Evolutionary conservation across 2,113 vertebrate species (phyloP).

Genomic region (Chrysochloris asiatica): DNA sequence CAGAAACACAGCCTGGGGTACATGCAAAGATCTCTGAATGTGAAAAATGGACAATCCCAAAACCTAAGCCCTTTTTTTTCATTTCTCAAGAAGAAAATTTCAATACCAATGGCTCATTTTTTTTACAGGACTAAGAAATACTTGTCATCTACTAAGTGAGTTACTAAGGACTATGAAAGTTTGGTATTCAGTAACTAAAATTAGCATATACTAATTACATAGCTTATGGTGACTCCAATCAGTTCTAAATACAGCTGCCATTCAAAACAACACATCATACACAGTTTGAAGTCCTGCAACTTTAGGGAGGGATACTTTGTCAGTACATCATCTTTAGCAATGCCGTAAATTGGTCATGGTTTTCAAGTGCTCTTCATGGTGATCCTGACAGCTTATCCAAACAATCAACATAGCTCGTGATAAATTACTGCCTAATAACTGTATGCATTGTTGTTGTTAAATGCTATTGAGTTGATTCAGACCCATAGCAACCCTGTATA

Average conservation of each 20-base stretch:
- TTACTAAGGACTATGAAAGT: conserved; percentile 19
- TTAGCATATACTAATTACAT: neutral
- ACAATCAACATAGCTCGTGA: conserved; percentile 11
- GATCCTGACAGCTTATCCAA: conserved; percentile 23
- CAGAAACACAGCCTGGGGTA: neutral
- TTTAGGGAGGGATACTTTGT: conserved; percentile 15
- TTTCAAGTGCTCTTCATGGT: conserved; percentile 19
- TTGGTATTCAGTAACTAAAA: neutral
- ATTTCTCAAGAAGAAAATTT: conserved; percentile 32
- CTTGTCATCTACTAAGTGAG: neutral
- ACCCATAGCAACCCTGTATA: too few species aligned
- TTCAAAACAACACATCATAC: neutral
- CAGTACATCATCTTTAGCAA: neutral
- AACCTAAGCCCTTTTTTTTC: neutral
- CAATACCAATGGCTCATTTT: conserved; percentile 13
- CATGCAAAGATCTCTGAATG: neutral
- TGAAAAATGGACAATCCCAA: neutral
- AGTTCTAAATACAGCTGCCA: conserved; percentile 10
- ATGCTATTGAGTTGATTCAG: too few species aligned
- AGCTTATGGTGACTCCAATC: neutral
- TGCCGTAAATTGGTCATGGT: neutral
- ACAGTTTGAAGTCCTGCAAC: neutral
- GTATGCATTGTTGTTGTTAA: too few species aligned
- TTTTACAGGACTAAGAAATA: neutral
- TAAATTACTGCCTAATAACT: conserved; percentile 11